Evolutionary conservation across 35 echinoderm and acorn worm species (phyloP).

Genomic region (Hemicentrotus pulcherrimus): DNA sequence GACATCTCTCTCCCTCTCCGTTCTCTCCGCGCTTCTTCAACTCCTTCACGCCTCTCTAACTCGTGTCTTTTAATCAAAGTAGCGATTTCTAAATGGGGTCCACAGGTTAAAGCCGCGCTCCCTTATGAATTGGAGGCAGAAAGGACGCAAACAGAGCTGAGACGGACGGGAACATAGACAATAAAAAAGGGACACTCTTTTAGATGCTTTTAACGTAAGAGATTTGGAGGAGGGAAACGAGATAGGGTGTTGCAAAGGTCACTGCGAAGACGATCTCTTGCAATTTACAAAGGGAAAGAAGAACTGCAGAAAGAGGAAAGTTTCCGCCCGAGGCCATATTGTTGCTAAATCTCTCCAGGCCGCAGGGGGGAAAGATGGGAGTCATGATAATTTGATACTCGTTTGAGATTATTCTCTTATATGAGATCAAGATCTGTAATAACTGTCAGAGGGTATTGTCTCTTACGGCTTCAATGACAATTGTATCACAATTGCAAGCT

Average conservation of each 20-base stretch:
- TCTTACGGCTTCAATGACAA: neutral
- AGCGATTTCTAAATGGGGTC: slow-evolving; percentile 1
- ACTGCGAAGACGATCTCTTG: neutral
- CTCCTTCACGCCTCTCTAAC: slow-evolving; percentile 1
- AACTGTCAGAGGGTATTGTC: neutral
- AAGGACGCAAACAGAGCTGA: neutral
- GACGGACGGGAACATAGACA: neutral
- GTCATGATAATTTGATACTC: neutral
- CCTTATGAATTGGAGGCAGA: neutral
- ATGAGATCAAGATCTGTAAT: neutral
- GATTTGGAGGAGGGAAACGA: neutral
- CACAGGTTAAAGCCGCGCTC: neutral
- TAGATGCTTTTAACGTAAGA: neutral
- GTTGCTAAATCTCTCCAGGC: neutral
- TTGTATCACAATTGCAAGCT: neutral
- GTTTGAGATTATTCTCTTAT: neutral
- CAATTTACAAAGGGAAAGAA: neutral
- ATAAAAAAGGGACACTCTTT: neutral
- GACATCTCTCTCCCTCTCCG: neutral
- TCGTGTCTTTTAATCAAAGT: slow-evolving; percentile 5
- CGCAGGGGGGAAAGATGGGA: neutral
- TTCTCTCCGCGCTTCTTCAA: neutral
- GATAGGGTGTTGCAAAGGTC: neutral
- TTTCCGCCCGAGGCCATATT: neutral
- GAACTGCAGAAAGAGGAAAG: neutral